phyloP scores from a whole-genome alignment of 1,140 invertebrate species.

The Drosophila navojoa region DNA sequence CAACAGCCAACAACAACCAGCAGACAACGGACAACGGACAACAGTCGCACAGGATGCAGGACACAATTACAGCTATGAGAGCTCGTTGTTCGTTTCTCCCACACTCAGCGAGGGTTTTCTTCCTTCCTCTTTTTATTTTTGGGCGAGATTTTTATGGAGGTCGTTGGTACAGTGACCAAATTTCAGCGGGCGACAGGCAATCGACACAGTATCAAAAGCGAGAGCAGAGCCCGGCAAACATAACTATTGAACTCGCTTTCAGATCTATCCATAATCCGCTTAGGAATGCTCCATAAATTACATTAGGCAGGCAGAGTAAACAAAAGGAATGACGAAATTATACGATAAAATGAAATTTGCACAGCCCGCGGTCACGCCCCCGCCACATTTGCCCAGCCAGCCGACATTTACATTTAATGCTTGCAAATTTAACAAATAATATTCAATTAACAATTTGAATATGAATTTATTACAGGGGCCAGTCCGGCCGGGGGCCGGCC shows the following conservation, averaged over 20 bases:
- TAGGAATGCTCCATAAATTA: slow-evolving; percentile 51
- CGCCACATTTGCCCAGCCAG: slow-evolving; percentile 43
- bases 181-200: slow-evolving; percentile 19
- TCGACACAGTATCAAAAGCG: neutral
- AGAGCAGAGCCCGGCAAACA: no score
- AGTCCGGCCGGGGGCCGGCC: slow-evolving; percentile 66
- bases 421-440: slow-evolving; percentile 83
- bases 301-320: slow-evolving; percentile 42
- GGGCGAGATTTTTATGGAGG: slow-evolving; percentile 41
- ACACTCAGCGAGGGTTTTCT: slow-evolving; percentile 2
- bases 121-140: slow-evolving; percentile 38
- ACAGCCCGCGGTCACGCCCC: slow-evolving; percentile 55
- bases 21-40: slow-evolving; percentile 8
- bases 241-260: neutral
- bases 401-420: slow-evolving; percentile 82
- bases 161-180: slow-evolving; percentile 65
- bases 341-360: slow-evolving; percentile 32
- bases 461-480: slow-evolving; percentile 80
- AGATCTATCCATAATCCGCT: neutral
- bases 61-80: slow-evolving; percentile 29
- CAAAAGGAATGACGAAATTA: slow-evolving; percentile 26
- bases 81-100: slow-evolving; percentile 22
- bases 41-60: slow-evolving; percentile 15
- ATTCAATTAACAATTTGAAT: slow-evolving; percentile 83
- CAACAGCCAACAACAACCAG: slow-evolving; percentile 22